Base-by-base conservation (phyloP, 2,797 vertebrate species). In the Enteromius afrohamiltoni region DNA sequence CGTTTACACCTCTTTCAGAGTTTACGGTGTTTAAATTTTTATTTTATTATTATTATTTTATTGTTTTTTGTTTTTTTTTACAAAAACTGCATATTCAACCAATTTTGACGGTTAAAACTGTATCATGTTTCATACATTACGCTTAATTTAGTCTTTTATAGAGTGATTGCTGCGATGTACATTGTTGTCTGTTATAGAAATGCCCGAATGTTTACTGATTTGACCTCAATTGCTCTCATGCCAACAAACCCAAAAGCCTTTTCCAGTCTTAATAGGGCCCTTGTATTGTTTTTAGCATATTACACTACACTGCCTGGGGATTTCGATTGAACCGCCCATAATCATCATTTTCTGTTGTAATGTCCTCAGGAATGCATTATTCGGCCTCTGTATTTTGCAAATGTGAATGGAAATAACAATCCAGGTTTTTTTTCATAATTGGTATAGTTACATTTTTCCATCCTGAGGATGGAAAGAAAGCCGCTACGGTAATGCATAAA, bases 381-480 rank as follows among this genome's bases (percentile, higher is more conserved):
- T 79, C 16, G 19, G 62, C 62, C 62, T 75, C n/a, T 64, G 23
- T 82, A 6, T 73, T 65, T 74, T 74, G 23, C n/a, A 31, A n/a
- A 62, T 14, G 11, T 58, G 29, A 49, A 73, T 26, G 74, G 69
- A 74, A 74, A 62, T 62, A 74, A 64, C n/a, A 49, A 53, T 75
- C 71, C 23, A 68, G 47, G 45, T 37, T 0, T 13, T 65, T 65
- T 83, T 83, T 53, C 58, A 79, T 64, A 79, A 55, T 76, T 85
- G 82, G 79, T 71, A 86, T 76, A 80, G 40, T 79, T 82, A 76
- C 16, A 49, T 34, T 60, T 85, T 88, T 86, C 71, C 85, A 87
- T 88, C 87, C 87, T 85, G 85, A 81, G 88, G 87, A 88, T 84
- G 84, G 83, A 78, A 77, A 85, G 51, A 65, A 77, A 60, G 53